Conservation (phyloP, 2,888 invertebrate species). For the Geotrupes spiniger region DNA sequence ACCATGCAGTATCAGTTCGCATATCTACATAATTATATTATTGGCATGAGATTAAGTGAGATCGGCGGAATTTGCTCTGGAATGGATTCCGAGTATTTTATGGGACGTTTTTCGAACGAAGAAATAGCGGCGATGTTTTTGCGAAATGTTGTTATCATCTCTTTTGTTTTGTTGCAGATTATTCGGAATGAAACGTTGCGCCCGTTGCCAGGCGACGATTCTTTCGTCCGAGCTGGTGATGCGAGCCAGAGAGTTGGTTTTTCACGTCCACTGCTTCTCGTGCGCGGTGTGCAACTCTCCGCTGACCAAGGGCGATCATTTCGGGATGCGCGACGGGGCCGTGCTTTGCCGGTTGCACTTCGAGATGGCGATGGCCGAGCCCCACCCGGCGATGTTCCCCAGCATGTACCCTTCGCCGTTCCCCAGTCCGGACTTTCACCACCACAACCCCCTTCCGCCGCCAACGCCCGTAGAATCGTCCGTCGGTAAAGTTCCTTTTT, state of each 20-base stretch:
- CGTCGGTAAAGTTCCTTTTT: constrained; percentile 51
- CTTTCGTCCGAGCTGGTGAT: constrained; percentile 91
- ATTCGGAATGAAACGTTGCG: constrained; percentile 86
- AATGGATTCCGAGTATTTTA: too few relatives aligned
- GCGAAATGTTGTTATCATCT: too few relatives aligned
- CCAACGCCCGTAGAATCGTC: constrained; percentile 51
- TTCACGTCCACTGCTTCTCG: constrained; percentile 93
- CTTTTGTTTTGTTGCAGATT: constrained; percentile 71
- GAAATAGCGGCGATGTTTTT: too few relatives aligned
- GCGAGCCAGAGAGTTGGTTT: constrained; percentile 88
- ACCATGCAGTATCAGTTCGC: too few relatives aligned
- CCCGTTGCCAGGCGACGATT: constrained; percentile 85
- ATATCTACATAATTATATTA: too few relatives aligned
- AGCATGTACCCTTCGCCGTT: constrained; percentile 49
- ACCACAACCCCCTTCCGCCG: constrained; percentile 52
- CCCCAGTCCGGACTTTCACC: constrained; percentile 53
- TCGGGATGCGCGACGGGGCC: constrained; percentile 85
- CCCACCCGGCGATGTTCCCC: constrained; percentile 29
- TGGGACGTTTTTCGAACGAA: too few relatives aligned
- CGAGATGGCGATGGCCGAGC: constrained; percentile 52
- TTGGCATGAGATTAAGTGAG: too few relatives aligned
- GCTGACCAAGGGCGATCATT: constrained; percentile 91
- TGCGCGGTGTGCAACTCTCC: constrained; percentile 85
- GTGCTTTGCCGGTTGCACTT: constrained; percentile 82
- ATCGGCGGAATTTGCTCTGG: too few relatives aligned